Evolutionary conservation across 2,888 invertebrate species (phyloP), one percentile per base, ranked within the genome.

Genomic region (Drosophila limbata): DNA sequence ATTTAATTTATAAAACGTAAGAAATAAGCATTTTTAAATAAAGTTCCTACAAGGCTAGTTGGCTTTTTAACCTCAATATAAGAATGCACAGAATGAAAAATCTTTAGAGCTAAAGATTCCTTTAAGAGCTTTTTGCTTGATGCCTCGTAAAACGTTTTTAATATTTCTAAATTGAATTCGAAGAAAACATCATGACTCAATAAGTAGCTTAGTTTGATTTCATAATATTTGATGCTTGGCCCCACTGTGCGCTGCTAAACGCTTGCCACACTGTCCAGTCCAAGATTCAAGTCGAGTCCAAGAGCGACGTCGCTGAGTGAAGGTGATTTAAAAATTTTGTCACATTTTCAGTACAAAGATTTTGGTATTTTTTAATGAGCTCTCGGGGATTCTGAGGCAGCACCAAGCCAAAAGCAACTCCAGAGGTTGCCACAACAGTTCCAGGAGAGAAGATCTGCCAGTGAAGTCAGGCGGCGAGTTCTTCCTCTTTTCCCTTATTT

Each of bases 321-420:
- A 83, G 89, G 88, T 91, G 90, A 91, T 91, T 91, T 91, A 86
- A 90, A 91, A 91, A 91, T 91, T 91, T 91, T 91, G 91, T 91
- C 91, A 91, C 91, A 91, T 91, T 91, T 90, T 91, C 90, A 88
- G 91, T 89, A 87, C 89, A 81, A 81, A 82, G 88, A 90, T 90
- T 91, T 91, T 91, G 91, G 91, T 90, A 91, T 91, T 91, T 91
- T 91, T 91, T 90, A 90, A 90, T 90, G 90, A 90, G 90, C 90
- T 88, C 83, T 82, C 82, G 83, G 77, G 80, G 78, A 82, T 84
- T 78, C 86, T 87, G 60, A 60, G 13, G 74, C 75, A 69, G 73
- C 75, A 77, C 67, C 77, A 67, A 42, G 39, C 17, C 19, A 19
- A 21, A 44, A 42, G 56, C 42, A 62, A 44, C 56, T 52, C 52